A percentile compares a stretch with the other conserved stretches of the same genome.
Conservation (phyloP, 2,888 invertebrate genomes). For the Ceraclea dissimilis region DNA sequence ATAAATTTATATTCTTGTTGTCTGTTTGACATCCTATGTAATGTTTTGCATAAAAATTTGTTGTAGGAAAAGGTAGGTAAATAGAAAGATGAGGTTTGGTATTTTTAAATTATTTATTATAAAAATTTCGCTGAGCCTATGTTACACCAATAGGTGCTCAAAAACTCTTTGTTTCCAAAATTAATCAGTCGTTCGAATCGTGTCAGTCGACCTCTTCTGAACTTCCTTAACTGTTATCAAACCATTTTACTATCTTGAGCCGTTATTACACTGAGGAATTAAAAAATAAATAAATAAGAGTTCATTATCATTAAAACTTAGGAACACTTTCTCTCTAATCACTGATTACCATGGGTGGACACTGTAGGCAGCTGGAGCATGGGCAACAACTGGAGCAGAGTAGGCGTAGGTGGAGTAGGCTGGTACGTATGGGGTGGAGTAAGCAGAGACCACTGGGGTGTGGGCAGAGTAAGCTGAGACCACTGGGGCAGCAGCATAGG, state of each 20-base stretch:
- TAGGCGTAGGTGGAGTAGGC: conserved; percentile 20
- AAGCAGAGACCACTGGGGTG: conserved; percentile 29
- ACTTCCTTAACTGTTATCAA: conserved; percentile 5
- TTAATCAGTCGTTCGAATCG: conserved; percentile 25
- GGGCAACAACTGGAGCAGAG: conserved; percentile 22
- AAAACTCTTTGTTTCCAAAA: conserved; percentile 23
- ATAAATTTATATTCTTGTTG: no score
- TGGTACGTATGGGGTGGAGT: conserved; percentile 30
- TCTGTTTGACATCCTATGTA: no score
- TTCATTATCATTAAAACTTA: neutral
- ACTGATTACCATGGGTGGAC: conserved; percentile 27
- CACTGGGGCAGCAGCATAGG: conserved; percentile 27
- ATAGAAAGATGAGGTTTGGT: neutral
- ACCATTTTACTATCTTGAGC: neutral
- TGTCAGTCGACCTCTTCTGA: conserved; percentile 18
- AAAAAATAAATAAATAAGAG: conserved; percentile 7
- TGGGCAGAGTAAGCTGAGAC: conserved; percentile 26
- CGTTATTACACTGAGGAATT: neutral
- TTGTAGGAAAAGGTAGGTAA: no score
- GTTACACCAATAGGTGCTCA: conserved; percentile 10
- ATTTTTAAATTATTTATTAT: conserved; percentile 14
- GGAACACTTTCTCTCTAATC: conserved; percentile 21
- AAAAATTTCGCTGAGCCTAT: conserved; percentile 20
- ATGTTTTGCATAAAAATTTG: no score
- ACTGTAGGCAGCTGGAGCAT: conserved; percentile 25